Conservation (phyloP, 1,140 invertebrate species). For the Bombus vancouverensis region DNA sequence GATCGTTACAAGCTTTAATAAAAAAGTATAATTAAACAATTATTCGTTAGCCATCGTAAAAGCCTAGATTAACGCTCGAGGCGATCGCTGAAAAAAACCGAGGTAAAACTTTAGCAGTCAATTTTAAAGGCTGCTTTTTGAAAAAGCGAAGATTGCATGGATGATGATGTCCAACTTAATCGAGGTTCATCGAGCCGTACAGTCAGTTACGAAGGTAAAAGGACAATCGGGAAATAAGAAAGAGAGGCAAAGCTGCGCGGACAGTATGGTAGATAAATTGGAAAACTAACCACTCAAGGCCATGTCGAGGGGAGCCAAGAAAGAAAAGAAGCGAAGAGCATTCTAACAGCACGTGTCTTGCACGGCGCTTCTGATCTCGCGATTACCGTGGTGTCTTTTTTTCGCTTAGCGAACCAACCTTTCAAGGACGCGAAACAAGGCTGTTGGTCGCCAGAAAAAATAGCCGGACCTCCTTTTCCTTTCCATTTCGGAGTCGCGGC, state of each 20-base stretch:
- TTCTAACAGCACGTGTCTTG: neutral
- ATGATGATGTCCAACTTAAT: neutral
- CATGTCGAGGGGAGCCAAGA: neutral
- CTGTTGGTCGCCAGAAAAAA: constrained; percentile 4
- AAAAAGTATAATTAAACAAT: neutral
- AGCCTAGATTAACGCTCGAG: neutral
- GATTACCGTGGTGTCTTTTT: neutral
- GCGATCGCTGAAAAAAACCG: neutral
- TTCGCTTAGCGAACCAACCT: constrained; percentile 26
- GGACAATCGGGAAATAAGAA: neutral
- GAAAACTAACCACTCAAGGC: neutral
- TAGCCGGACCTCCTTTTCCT: neutral
- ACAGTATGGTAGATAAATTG: neutral
- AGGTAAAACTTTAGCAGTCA: too few relatives aligned
- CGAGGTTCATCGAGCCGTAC: neutral
- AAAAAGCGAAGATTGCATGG: neutral
- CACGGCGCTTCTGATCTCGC: neutral
- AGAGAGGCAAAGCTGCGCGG: too few relatives aligned
- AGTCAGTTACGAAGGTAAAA: neutral
- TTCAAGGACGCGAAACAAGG: constrained; percentile 29
- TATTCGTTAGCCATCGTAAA: neutral
- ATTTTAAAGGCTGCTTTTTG: neutral
- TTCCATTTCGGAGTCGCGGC: neutral
- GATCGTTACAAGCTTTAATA: neutral
- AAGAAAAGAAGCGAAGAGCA: neutral